A percentile compares a stretch with the other conserved stretches of the same genome.
phyloP scores from a whole-genome alignment of 2,113 vertebrate genomes.

The Daboia siamensis region DNA sequence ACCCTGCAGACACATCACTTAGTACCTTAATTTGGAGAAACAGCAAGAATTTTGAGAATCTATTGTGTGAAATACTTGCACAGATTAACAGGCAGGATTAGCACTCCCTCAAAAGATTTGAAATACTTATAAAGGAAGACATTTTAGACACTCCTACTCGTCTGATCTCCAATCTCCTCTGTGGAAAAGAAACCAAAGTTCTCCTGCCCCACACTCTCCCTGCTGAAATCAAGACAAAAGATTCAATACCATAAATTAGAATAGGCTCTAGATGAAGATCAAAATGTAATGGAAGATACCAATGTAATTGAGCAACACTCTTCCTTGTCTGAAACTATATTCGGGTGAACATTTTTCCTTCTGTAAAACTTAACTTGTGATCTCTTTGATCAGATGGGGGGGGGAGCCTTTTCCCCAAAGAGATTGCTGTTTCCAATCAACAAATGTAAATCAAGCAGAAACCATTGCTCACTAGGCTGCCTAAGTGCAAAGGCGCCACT shows the following conservation, averaged over 20 bases:
- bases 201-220: not conserved
- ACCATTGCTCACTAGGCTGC: not conserved
- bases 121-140: not conserved
- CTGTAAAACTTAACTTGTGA: not conserved
- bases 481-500: not conserved
- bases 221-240: not conserved
- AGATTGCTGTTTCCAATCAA: not conserved
- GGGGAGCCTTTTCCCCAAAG: not conserved
- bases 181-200: not conserved
- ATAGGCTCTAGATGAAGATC: not conserved
- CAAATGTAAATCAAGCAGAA: not conserved
- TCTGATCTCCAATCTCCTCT: not conserved
- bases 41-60: not conserved
- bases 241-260: not conserved
- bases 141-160: not conserved
- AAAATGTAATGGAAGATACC: not conserved
- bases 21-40: not conserved
- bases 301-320: not conserved
- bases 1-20: not conserved
- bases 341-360: not conserved
- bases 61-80: not conserved
- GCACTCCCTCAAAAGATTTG: not conserved
- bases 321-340: not conserved
- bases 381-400: not conserved
- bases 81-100: not conserved